Evolutionary conservation across 2,888 invertebrate species (phyloP), one percentile per base, ranked within the genome.

Genomic region (Tetragnatha montana): DNA sequence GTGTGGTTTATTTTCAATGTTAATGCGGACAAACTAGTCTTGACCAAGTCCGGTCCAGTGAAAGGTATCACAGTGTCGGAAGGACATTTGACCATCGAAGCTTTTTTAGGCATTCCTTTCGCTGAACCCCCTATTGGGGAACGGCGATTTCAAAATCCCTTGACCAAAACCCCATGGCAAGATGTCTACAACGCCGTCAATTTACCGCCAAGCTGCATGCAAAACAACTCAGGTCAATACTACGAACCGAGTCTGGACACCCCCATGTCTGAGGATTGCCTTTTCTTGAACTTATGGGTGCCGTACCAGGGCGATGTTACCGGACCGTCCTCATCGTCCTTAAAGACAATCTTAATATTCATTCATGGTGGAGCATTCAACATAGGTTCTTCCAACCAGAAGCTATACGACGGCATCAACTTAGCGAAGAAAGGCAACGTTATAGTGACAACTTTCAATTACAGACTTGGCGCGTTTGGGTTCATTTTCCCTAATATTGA

Each of bases 81-180:
- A 17, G 73, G 79, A 8, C 21, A 19, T 6, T 12, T 69, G 6
- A 47, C 69, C 12, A 68, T 91, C 12, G 88, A 85, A 68, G 82
- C 76, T 0, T 94, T 93, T 91, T 92, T 94, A 8, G 94, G 94
- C n/a, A 92, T 94, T 21, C 94, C 94, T 0, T 94, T 94, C 91
- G 94, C 94, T 1, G 92, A 93, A 81, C 93, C 94, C 21, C 94
- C 94, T 2, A 87, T 93, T 22, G 93, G 93, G 7, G 92, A 93
- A 73, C 89, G 92, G 87, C 86, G 91, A 81, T 91, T 91, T 68
- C 35, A n/a, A 10, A 81, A 78, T 19, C 90, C 91, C 10, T 12
- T 68, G 6, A 70, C 87, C 8, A 73, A 69, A 10, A 35, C 12
- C n/a, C 68, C 87, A 12, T 90, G 90, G 87, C 14, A 19, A 17